Base-by-base conservation (phyloP, 2,888 invertebrate species). In the Melieria picta region DNA sequence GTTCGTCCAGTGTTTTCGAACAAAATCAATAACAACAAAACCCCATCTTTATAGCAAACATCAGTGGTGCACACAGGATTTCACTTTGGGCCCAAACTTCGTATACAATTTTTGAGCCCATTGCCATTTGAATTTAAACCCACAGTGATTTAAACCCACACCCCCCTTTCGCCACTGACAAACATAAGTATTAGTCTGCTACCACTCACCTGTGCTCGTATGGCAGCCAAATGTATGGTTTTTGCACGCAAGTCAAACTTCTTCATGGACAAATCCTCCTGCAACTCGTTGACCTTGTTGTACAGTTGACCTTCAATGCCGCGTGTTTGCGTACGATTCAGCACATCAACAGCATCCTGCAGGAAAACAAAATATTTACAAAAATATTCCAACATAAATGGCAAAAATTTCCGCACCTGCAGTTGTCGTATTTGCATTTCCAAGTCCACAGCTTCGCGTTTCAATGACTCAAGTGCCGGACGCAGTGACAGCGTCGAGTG, bases 241-340 rank as follows among this genome's bases (percentile, higher is more conserved):
- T 96, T 95, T 66, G 96, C 94, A 78, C 95, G 91, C 79, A 97
- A 91, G 89, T 98, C 97, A 87, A 97, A 97, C 83, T 94, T 92
- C 88, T 97, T 97, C 89, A 95, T 90, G 77, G 97, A 96, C 85
- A 98, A 94, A 82, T 98, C 97, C 87, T 98, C 97, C 89, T 98
- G 94, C 68, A 97, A 90, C 88, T 98, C 97, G 86, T 97, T 97
- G 79, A 95, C 96, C 90, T 98, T 98, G 86, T 94, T 96, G 88
- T 92, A 96, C 73, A 96, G 89, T 82, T 93, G 93, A 76, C 92
- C 93, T 85, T 97, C 96, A 77, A 94, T 89, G 74, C 91, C 91
- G 69, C 92, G 89, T 77, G 89, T 89, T 83, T 98, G 97, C 83
- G 95, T 91, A 79, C 96, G 91, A 76, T 91, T 89, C 77, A 97